Percentiles rank a stretch among this genome's conserved stretches.
Evolutionary conservation across 2,888 invertebrate genomes (phyloP).

Genomic region (Gasteruption jaculator): DNA sequence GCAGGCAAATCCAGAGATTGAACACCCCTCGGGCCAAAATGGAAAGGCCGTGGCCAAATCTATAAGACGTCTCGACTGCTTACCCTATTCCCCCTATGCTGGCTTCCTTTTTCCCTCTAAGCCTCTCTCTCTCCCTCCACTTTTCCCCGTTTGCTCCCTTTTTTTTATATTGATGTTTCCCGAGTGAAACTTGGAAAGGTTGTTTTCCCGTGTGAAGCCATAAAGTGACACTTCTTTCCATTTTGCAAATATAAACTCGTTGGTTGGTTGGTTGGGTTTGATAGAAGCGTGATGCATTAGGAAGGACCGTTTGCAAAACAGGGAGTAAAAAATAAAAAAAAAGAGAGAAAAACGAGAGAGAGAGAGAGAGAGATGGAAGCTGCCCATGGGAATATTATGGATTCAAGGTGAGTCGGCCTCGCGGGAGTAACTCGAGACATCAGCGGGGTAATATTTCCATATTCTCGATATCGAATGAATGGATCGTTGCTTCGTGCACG

Average conservation of each 20-base stretch:
- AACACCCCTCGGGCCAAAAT: conserved; percentile 15
- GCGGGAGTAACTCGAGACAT: conserved; percentile 26
- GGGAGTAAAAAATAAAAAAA: conserved; percentile 3
- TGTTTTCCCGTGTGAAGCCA: conserved; percentile 28
- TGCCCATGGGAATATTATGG: conserved; percentile 40
- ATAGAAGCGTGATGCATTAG: background rate
- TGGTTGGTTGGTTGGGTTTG: conserved; percentile 34
- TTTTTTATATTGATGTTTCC: conserved; percentile 34
- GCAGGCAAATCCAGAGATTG: conserved; percentile 17
- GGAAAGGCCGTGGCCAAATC: no score
- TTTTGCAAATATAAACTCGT: conserved; percentile 30
- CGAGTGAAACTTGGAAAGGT: conserved; percentile 25
- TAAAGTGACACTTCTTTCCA: conserved; percentile 34
- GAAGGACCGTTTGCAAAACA: conserved; percentile 4
- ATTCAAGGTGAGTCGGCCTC: conserved; percentile 39
- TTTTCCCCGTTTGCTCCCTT: conserved; percentile 17
- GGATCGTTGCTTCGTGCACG: conserved; percentile 37
- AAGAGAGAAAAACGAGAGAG: conserved; percentile 25
- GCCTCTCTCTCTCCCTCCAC: conserved; percentile 3
- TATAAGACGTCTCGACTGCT: no score
- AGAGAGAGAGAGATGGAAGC: conserved; percentile 22
- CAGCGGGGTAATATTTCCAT: conserved; percentile 44
- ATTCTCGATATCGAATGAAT: conserved; percentile 45
- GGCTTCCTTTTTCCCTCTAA: conserved; percentile 3
- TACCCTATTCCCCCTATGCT: background rate